Percentiles rank a stretch among this genome's conserved stretches.
Evolutionary conservation across 2,113 vertebrate species (phyloP).

Genomic region (Megaceryle maxima): DNA sequence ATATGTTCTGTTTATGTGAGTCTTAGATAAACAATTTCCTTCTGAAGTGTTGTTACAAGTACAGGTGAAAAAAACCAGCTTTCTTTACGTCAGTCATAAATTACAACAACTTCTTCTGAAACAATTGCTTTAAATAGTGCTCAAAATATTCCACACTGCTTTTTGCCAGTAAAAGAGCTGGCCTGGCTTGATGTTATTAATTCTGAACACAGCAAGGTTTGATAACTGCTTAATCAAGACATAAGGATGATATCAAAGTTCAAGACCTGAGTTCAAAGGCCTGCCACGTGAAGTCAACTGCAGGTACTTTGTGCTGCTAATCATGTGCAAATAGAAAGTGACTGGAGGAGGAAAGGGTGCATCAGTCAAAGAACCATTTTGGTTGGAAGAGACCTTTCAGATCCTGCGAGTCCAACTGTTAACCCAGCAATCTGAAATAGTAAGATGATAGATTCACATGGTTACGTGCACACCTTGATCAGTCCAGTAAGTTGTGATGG

Average conservation of each 20-base stretch:
- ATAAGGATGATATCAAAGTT: background rate
- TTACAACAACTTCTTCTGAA: background rate
- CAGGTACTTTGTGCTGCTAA: conserved; percentile 6
- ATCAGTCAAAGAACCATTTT: background rate
- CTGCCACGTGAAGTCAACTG: background rate
- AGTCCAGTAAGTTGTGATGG: background rate
- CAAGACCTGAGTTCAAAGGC: background rate
- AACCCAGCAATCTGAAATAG: background rate
- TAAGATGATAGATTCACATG: background rate
- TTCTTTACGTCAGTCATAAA: background rate
- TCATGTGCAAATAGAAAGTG: background rate
- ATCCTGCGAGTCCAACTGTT: background rate
- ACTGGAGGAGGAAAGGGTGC: background rate
- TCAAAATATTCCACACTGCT: background rate
- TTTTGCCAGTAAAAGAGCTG: background rate
- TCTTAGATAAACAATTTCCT: background rate
- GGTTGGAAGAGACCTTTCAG: background rate
- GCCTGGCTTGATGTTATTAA: rapidly evolving
- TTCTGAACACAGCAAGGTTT: background rate
- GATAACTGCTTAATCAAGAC: background rate
- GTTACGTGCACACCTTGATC: background rate
- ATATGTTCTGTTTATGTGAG: background rate
- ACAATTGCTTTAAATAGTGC: background rate
- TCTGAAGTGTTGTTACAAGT: background rate
- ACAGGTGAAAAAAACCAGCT: background rate